These are phyloP conservation scores for Muscicapa comitata DNA, from an alignment of 2,797 vertebrate genomes.

Conservation along the genomic window DNA sequence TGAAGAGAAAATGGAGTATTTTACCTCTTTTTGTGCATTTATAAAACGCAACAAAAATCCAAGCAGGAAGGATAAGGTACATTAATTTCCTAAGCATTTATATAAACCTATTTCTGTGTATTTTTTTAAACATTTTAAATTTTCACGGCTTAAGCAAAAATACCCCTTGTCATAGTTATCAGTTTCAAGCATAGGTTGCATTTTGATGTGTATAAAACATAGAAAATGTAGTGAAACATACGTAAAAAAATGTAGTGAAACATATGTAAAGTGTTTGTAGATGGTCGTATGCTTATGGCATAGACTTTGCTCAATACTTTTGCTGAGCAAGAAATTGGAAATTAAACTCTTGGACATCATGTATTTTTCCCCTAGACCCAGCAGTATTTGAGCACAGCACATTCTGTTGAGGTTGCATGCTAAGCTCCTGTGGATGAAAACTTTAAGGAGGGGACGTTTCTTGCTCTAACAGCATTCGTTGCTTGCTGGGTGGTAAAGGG, in stretches of 20 bases:
- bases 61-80: constrained; percentile 29
- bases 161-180: not conserved
- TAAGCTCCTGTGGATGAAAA: not conserved
- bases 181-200: not conserved
- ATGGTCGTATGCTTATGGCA: not conserved
- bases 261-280: not conserved
- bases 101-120: not conserved
- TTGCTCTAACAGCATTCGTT: not conserved
- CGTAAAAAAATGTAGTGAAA: not conserved
- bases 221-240: not conserved
- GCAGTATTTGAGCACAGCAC: not conserved
- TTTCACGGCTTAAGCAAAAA: not conserved
- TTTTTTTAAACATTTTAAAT: not conserved
- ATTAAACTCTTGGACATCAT: not conserved
- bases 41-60: constrained; percentile 48
- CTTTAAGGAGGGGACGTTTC: not conserved
- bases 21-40: constrained; percentile 43
- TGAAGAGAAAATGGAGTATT: constrained; percentile 40
- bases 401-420: not conserved
- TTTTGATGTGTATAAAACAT: not conserved
- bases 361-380: not conserved
- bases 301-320: not conserved
- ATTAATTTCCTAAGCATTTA: constrained; percentile 12
- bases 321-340: not conserved
- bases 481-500: not conserved